A percentile compares a stretch with the other conserved stretches of the same genome.
These are phyloP conservation scores for Agraylea sexmaculata DNA, from an alignment of 1,140 invertebrate genomes.

Conservation along the genomic window DNA sequence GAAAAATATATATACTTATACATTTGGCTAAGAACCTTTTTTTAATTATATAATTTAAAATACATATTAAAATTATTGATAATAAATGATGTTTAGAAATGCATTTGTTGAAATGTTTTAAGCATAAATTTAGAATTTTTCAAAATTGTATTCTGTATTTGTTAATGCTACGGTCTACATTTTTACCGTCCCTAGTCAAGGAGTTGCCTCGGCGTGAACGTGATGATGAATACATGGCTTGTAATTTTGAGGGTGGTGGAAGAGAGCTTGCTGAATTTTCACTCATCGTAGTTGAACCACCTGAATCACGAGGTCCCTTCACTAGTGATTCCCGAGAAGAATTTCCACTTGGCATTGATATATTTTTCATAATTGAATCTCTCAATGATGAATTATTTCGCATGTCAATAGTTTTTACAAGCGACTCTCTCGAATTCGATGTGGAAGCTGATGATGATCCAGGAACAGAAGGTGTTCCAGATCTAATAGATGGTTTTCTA, in stretches of 20 bases:
- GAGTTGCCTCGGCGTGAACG: slow-evolving; percentile 40
- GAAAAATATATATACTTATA: no score
- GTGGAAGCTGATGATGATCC: slow-evolving; percentile 37
- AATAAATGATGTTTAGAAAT: no score
- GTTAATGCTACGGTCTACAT: slow-evolving; percentile 34
- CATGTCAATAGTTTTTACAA: slow-evolving; percentile 34
- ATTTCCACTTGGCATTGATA: slow-evolving; percentile 19
- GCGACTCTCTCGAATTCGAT: slow-evolving; percentile 35
- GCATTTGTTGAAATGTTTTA: no score
- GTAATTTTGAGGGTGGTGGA: slow-evolving; percentile 45
- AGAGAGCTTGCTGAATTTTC: slow-evolving; percentile 45
- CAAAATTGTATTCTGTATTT: slow-evolving; percentile 62
- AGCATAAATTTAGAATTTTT: slow-evolving; percentile 15
- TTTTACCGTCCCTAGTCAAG: slow-evolving; percentile 42
- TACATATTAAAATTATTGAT: no score
- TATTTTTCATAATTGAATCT: slow-evolving; percentile 20
- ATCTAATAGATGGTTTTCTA: slow-evolving; percentile 29
- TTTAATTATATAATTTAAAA: no score
- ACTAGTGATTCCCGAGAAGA: slow-evolving; percentile 30
- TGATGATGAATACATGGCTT: slow-evolving; percentile 38
- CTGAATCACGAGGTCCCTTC: slow-evolving; percentile 40
- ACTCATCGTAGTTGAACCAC: slow-evolving; percentile 38
- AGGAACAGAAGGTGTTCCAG: slow-evolving; percentile 36
- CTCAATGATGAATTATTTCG: slow-evolving; percentile 15
- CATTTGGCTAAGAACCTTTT: no score